Evolutionary conservation across 2,113 vertebrate species (phyloP).

Genomic region (Melanerpes formicivorus): DNA sequence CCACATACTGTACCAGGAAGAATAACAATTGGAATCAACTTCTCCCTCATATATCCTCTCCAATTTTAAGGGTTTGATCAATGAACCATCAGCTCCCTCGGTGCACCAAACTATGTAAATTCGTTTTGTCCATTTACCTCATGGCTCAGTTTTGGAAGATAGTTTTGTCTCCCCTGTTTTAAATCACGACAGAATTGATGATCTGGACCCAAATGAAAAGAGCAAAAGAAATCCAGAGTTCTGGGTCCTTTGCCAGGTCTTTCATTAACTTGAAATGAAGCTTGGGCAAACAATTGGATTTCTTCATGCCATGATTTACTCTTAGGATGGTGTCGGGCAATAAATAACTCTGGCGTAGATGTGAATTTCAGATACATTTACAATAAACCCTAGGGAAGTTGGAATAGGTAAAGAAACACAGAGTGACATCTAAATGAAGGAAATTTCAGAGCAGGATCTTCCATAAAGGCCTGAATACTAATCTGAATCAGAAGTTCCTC

Average conservation of each 20-base stretch:
- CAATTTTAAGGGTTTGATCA: neutral
- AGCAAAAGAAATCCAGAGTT: neutral
- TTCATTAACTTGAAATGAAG: neutral
- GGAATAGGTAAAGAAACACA: neutral
- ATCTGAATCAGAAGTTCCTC: neutral
- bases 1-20: neutral
- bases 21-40: neutral
- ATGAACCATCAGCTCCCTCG: neutral
- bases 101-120: neutral
- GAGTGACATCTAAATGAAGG: neutral
- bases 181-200: neutral
- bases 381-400: neutral
- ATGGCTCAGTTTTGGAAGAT: neutral
- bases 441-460: neutral
- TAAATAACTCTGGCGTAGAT: neutral
- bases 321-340: neutral
- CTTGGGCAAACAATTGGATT: neutral
- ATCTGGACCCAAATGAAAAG: rapidly evolving
- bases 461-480: neutral
- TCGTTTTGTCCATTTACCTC: neutral
- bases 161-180: neutral
- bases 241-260: neutral
- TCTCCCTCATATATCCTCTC: neutral
- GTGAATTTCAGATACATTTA: neutral
- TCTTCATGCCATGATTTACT: neutral